Conservation (phyloP, 2,888 invertebrate species). For the Tuberolachnus salignus region DNA sequence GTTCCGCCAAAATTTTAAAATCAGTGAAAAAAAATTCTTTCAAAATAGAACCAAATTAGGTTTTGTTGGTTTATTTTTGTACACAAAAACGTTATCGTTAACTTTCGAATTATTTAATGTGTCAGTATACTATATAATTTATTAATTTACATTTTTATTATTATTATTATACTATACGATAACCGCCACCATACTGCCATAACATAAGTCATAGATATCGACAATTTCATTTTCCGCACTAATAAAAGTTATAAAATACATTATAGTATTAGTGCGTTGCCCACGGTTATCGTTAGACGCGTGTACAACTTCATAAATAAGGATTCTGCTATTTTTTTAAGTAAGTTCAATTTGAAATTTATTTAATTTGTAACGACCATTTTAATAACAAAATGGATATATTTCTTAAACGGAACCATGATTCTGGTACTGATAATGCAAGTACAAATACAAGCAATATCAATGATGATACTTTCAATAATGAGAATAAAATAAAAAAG, state of each 20-base stretch:
- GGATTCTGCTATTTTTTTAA: conserved; percentile 14
- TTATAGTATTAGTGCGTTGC: background rate
- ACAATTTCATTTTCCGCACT: conserved; percentile 19
- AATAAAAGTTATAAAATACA: conserved; percentile 19
- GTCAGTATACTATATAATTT: too few species aligned
- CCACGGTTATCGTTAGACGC: too few species aligned
- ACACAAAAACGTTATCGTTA: too few species aligned
- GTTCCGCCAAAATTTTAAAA: too few species aligned
- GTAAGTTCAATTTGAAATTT: conserved; percentile 20
- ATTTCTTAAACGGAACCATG: conserved; percentile 27
- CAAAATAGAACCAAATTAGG: too few species aligned
- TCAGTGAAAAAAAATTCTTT: too few species aligned
- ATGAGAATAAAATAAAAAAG: conserved; percentile 22
- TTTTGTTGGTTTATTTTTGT: too few species aligned
- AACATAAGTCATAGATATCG: conserved; percentile 7
- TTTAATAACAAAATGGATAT: conserved; percentile 32
- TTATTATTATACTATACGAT: background rate
- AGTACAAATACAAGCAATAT: too few species aligned
- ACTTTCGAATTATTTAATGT: too few species aligned
- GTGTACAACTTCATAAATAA: conserved; percentile 17
- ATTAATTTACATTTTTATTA: too few species aligned
- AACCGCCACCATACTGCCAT: background rate
- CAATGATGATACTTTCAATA: conserved; percentile 11
- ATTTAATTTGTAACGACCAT: conserved; percentile 30
- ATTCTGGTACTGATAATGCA: conserved; percentile 17